These are phyloP conservation scores for Echiichthys vipera DNA, from an alignment of 2,797 vertebrate species.

Conservation along the genomic window DNA sequence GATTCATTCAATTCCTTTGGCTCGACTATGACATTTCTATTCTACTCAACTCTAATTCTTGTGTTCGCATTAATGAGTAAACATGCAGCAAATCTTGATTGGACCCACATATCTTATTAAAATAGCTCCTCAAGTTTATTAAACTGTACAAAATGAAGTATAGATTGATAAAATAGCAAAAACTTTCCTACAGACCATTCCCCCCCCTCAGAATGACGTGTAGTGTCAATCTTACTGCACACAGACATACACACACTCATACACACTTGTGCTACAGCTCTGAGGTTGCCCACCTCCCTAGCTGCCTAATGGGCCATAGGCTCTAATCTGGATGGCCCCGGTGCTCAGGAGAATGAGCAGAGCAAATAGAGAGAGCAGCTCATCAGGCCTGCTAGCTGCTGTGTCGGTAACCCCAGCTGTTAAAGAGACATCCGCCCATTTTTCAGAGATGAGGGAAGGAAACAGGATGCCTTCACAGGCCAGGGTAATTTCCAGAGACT, in stretches of 20 bases:
- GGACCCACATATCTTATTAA: not conserved
- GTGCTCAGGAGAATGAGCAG: conserved; percentile 75
- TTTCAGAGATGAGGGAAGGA: conserved; percentile 64
- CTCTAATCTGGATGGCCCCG: conserved; percentile 83
- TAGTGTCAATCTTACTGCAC: conserved; percentile 43
- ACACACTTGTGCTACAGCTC: conserved; percentile 52
- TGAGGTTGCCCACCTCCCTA: conserved; percentile 73
- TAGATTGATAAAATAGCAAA: conserved; percentile 28
- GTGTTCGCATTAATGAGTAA: not conserved
- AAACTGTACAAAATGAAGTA: conserved; percentile 34
- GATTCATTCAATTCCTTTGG: not conserved
- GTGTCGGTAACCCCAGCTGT: conserved; percentile 74
- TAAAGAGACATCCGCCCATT: conserved; percentile 74
- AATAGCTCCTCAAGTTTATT: not conserved
- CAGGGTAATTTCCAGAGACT: conserved; percentile 57
- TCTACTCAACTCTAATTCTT: not conserved
- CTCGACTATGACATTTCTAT: not conserved
- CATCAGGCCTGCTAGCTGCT: conserved; percentile 66
- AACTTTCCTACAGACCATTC: conserved; percentile 7
- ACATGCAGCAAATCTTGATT: not conserved
- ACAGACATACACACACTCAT: conserved; percentile 42
- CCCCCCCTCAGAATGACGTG: conserved; percentile 28
- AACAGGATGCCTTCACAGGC: conserved; percentile 50
- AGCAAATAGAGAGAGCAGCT: conserved; percentile 77
- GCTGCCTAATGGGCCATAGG: conserved; percentile 85